Base-by-base conservation (phyloP, 2,797 vertebrate genomes). In the Pangasius sanitwongsei region DNA sequence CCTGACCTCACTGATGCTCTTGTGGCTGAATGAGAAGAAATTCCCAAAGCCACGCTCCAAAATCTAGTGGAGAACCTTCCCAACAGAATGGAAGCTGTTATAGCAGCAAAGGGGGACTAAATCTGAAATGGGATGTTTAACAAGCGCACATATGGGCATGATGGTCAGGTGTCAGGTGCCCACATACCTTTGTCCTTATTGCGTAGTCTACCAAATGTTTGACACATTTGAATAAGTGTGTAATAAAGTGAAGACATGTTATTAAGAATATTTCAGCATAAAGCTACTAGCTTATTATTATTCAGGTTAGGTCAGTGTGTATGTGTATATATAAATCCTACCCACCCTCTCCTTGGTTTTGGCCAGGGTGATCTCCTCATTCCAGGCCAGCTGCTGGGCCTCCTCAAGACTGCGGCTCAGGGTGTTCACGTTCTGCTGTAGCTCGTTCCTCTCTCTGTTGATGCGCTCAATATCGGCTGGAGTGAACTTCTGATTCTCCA, bases 401-500 rank as follows among this genome's bases (percentile, higher is more conserved):
- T 97, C 95, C 89, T 98, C 97, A 4, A 98, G 92, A 89, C 96
- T 97, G 89, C 96, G 97, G 86, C 87, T 97, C 92, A 98, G 94
- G 87, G 94, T 97, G 91, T 95, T 92, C 92, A 98, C 96, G 18
- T 97, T 96, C 93, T 98, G 97, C 50, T 98, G 97, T 86, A 99
- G 94, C 89, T 99, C 97, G 85, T 95, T 96, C 92, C 96, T 97
- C 94, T 99, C 98, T 18, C 97, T 94, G 91, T 98, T 98, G 94
- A 99, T 97, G 93, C 98, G 96, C 92, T 99, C 97, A 0, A 98
- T 97, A 72, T 99, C 98, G 0, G 97, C 97, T 69, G 97, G 96
- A 3, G 98, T 98, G 90, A 98, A 98, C 91, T 98, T 98, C 89
- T 99, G 98, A 91, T 98, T 97, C 93, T 97, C 95, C 89, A 98